phyloP scores from a whole-genome alignment of 2,797 vertebrate genomes.

The Notoglanidium macrostoma region DNA sequence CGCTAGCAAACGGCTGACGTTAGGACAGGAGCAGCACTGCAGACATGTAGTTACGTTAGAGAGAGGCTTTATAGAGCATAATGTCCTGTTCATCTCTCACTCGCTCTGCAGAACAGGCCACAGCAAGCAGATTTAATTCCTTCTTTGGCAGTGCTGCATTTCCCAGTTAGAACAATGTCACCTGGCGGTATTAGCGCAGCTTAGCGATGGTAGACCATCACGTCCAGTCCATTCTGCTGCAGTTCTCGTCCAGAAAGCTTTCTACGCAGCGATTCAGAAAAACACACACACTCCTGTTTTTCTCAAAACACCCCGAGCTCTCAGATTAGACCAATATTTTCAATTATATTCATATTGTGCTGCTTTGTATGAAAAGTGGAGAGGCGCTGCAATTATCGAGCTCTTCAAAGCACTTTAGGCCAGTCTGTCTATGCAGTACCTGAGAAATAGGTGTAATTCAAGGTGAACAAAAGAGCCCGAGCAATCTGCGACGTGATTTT shows the following conservation, averaged over 20 bases:
- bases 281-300: not conserved
- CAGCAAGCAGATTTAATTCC: conserved; percentile 37
- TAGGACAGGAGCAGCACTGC: conserved; percentile 7
- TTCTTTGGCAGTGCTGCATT: conserved; percentile 21
- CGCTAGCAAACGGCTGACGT: conserved; percentile 16
- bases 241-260: conserved; percentile 23
- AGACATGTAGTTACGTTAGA: not conserved
- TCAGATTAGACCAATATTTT: conserved; percentile 7
- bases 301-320: not conserved
- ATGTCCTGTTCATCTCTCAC: conserved; percentile 5
- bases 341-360: not conserved
- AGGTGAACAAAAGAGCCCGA: conserved; percentile 21
- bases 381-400: conserved; percentile 1
- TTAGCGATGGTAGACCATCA: conserved; percentile 36
- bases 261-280: not conserved
- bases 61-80: not conserved
- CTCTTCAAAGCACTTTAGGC: conserved; percentile 10
- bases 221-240: conserved; percentile 24
- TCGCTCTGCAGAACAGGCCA: conserved; percentile 20
- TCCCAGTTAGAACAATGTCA: conserved; percentile 31
- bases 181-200: conserved; percentile 7
- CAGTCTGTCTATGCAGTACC: not conserved
- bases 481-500: not conserved
- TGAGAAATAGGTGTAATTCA: conserved; percentile 21
- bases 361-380: not conserved